Base-by-base conservation (phyloP, 2,888 invertebrate species). In the Diabrotica balteata region DNA sequence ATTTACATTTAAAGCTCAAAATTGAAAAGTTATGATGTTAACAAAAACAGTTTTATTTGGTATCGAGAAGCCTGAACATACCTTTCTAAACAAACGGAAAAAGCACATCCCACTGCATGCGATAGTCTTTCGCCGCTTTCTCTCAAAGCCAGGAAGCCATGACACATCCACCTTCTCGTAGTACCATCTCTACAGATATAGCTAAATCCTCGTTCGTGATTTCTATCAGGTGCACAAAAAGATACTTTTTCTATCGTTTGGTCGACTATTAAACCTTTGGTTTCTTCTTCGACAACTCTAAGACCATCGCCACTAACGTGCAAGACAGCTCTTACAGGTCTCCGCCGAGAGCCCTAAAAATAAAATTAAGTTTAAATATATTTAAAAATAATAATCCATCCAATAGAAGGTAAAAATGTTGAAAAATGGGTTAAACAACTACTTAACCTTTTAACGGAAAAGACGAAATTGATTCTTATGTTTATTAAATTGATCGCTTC, bases 201-300 rank as follows among this genome's bases (percentile, higher is more conserved):
- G 73, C 98, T 98, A 86, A 97, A 99, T 22, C 98, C 99, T 73
- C 96, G 91, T 80, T 98, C 98, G 81, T 98, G 96, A 84, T 96
- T 97, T 70, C 98, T 90, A 85, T 99, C 99, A 1, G 99, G 99
- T 7, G 99, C 98, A 86, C 99, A 99, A 85, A 99, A 99, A n/a
- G 98, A 99, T 5, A 99, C 98, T 85, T 99, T 99, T 85, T 99
- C 99, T 72, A 99, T 99, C 42, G 98, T 99, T 86, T 99, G 99
- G 85, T 99, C 99, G 49, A 99, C 98, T 75, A 99, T 96, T 73
- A 99, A 89, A 46, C 98, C 98, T 86, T 98, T 98, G 45, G 97
- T 98, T 83, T 98, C 97, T 80, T 98, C 98, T 84, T 99, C 99
- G 1, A 99, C 98, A 5, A 99, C 98, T 42, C 99, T 88, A 53